Evolutionary conservation across 2,888 invertebrate species (phyloP), one percentile per base, ranked within the genome.

Genomic region (Clepsis dumicolana): DNA sequence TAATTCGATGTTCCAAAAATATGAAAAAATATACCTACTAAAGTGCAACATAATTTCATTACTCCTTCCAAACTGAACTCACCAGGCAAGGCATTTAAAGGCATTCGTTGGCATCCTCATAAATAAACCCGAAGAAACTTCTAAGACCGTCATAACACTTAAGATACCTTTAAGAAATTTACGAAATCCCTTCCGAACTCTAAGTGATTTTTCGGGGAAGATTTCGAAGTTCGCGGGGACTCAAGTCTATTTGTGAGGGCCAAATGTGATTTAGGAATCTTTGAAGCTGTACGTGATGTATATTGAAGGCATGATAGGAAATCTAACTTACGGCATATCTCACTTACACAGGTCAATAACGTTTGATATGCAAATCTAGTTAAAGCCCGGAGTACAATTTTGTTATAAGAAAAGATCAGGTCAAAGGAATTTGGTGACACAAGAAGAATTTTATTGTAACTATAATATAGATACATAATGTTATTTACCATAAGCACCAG

Each of bases 141-240:
- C 27, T 27, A 16, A 38, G 53, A 63, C 29, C 54, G 21, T 44
- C 25, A 54, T 53, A 64, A 56, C 61, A 48, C 25, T 54, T 66
- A 62, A 27, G 48, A 66, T 52, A 65, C 59, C 48, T 66, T 56
- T 35, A 56, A 62, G 54, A 56, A 56, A 66, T 66, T 61, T 35
- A 65, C 65, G 48, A 56, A 48, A 50, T 62, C 54, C 66, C 61
- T 62, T 48, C 32, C 48, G 35, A 62, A 62, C 21, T 56, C 16
- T 61, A 66, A 66, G 66, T 66, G 66, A 62, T 66, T 66, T 59
- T 16, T 61, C 54, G 44, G 48, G 48, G 25, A 41, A 59, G 41
- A 32, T 60, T 14, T 32, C 61, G 8, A 66, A 66, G 54, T 62
- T 56, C 32, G 29, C 53, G 24, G 61, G 32, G 44, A 35, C 60